Percentiles rank a stretch among this genome's conserved stretches.
phyloP scores from a whole-genome alignment of 2,113 vertebrate species.

The Triplophysa tibetana region DNA sequence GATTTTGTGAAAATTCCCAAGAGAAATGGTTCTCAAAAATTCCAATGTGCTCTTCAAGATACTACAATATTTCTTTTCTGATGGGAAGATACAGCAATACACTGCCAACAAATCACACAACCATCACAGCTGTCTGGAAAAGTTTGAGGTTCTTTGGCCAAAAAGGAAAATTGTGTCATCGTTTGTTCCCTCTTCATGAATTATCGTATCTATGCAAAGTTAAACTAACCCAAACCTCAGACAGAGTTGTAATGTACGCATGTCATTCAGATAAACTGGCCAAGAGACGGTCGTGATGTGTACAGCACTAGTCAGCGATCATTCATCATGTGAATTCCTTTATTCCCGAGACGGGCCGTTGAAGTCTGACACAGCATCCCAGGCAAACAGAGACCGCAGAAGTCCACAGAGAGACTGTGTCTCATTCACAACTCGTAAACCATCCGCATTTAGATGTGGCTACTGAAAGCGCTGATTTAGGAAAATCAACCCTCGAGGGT shows the following conservation, averaged over 20 bases:
- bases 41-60: too few species aligned
- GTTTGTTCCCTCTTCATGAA: too few species aligned
- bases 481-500: not conserved
- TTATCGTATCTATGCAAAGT: too few species aligned
- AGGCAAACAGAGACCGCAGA: not conserved
- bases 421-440: not conserved
- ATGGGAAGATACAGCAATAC: too few species aligned
- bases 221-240: not conserved
- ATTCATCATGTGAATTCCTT: constrained; percentile 18
- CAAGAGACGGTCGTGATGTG: not conserved
- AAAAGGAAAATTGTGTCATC: too few species aligned
- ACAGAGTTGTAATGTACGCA: not conserved
- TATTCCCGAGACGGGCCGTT: not conserved
- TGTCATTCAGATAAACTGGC: not conserved
- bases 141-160: too few species aligned
- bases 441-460: not conserved
- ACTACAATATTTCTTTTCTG: too few species aligned
- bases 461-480: not conserved
- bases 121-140: too few species aligned
- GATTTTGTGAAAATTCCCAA: too few species aligned
- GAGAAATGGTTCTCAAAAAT: too few species aligned
- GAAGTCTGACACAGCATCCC: constrained; percentile 1
- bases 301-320: not conserved
- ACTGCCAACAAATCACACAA: too few species aligned
- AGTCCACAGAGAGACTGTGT: not conserved